Evolutionary conservation across 2,113 vertebrate genomes (phyloP).

Genomic region (Drymodes brunneopygia): DNA sequence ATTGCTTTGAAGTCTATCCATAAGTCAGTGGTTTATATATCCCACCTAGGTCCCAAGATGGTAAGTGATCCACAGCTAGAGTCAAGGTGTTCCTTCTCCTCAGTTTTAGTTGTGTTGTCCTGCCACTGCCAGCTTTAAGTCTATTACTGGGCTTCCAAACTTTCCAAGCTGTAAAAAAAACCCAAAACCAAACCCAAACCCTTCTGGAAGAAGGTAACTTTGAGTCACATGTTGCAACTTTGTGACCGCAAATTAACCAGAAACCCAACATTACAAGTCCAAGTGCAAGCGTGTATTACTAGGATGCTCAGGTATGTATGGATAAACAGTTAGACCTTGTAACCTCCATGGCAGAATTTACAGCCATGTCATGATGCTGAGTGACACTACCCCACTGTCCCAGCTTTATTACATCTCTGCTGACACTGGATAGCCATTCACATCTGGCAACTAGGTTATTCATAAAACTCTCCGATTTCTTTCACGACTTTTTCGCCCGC

Average conservation of each 20-base stretch:
- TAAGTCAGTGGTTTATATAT: background rate
- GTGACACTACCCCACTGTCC: background rate
- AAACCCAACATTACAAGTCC: background rate
- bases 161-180: background rate
- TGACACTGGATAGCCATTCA: background rate
- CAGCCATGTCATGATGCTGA: rapidly evolving
- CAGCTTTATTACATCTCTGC: background rate
- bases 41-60: background rate
- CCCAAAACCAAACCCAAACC: background rate
- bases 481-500: background rate
- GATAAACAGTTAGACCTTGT: background rate
- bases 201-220: background rate
- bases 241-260: background rate
- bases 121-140: background rate
- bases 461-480: background rate
- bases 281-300: background rate
- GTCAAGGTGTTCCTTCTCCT: background rate
- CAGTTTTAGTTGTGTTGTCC: background rate
- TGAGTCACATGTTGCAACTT: background rate
- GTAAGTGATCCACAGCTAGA: background rate
- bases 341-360: background rate
- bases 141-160: background rate
- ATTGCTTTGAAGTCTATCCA: background rate
- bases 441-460: background rate
- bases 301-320: background rate